Evolutionary conservation across 2,888 invertebrate species (phyloP).

Genomic region (Listrodromus nycthemerus): DNA sequence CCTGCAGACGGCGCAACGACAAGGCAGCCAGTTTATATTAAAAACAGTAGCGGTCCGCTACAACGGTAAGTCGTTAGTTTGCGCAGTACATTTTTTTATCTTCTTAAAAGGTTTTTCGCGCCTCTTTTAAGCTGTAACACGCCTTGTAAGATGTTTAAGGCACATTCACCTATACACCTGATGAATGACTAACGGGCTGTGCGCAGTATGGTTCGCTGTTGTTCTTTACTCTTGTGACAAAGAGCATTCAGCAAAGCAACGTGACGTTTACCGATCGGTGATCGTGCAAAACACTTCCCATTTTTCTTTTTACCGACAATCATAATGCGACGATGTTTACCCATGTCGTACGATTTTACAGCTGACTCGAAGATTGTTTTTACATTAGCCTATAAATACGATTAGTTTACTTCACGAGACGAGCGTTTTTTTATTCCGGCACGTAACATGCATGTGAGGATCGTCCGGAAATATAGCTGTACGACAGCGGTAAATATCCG

Average conservation of each 20-base stretch:
- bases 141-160: slow-evolving; percentile 20
- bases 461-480: background rate
- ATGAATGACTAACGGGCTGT: slow-evolving; percentile 1
- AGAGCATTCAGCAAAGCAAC: slow-evolving; percentile 14
- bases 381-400: background rate
- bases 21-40: too few relatives aligned
- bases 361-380: background rate
- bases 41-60: too few relatives aligned
- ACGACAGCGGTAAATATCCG: background rate
- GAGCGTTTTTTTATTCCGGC: background rate
- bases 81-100: slow-evolving; percentile 16
- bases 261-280: background rate
- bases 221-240: background rate
- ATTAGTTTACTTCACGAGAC: background rate
- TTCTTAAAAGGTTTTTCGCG: background rate
- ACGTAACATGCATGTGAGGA: background rate
- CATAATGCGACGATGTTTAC: background rate
- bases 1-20: too few relatives aligned
- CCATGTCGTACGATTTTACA: background rate
- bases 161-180: slow-evolving; percentile 35
- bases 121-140: background rate
- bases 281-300: background rate
- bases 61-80: too few relatives aligned
- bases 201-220: slow-evolving; percentile 15
- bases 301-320: background rate